Conservation (phyloP, 2,113 vertebrate species). For the Zingel zingel region DNA sequence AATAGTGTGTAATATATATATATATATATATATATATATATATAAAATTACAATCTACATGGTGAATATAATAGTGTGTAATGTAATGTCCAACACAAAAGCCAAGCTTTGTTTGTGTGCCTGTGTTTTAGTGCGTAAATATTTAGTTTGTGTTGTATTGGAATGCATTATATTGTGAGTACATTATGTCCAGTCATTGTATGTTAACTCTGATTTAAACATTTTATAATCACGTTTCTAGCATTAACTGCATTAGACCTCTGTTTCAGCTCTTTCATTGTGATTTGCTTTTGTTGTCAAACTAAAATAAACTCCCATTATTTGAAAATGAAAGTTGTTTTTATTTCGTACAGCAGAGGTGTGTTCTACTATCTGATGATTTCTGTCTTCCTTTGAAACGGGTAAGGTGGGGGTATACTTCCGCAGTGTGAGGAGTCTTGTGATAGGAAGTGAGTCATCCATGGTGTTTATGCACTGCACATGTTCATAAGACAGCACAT, state of each 20-base stretch:
- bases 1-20: not conserved
- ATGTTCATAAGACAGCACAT: not conserved
- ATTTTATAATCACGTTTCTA: not conserved
- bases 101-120: too few species aligned
- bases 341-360: not conserved
- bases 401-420: rapidly evolving
- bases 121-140: too few species aligned
- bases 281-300: not conserved
- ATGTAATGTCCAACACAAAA: too few species aligned
- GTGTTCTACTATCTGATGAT: not conserved
- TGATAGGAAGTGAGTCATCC: constrained; percentile 2
- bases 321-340: not conserved
- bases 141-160: too few species aligned
- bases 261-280: not conserved
- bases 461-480: not conserved
- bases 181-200: not conserved
- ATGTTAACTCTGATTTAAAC: too few species aligned
- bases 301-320: not conserved
- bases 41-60: too few species aligned
- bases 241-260: not conserved
- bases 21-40: not conserved
- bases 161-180: too few species aligned
- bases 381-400: too few species aligned
- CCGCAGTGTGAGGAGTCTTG: not conserved
- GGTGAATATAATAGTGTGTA: too few species aligned